A percentile compares a stretch with the other conserved stretches of the same genome.
Evolutionary conservation across 2,113 vertebrate species (phyloP).

Genomic region (Urocolius indicus): DNA sequence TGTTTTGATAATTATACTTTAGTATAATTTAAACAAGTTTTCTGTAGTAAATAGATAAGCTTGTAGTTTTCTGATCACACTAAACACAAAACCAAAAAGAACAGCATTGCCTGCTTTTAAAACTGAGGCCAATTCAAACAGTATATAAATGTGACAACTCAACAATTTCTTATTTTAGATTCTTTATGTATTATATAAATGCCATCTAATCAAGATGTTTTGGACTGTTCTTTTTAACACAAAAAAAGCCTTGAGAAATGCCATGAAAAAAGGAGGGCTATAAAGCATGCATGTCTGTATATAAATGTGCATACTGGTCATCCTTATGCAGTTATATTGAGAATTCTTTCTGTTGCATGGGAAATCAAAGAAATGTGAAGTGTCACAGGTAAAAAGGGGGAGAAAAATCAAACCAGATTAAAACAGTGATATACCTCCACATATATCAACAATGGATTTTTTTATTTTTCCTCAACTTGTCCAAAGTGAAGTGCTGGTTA

Average conservation of each 20-base stretch:
- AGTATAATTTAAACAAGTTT: neutral
- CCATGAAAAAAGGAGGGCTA: neutral
- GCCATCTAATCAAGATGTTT: neutral
- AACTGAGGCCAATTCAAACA: neutral
- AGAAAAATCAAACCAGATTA: neutral
- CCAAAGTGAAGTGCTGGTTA: neutral
- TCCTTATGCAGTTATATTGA: neutral
- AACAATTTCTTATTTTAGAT: neutral
- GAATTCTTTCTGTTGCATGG: neutral
- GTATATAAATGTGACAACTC: neutral
- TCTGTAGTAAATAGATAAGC: neutral
- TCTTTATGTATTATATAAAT: neutral
- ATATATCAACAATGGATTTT: neutral
- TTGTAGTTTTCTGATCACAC: neutral
- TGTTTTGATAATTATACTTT: neutral
- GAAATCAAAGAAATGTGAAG: neutral
- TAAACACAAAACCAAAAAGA: neutral
- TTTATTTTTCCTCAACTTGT: neutral
- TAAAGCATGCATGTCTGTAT: neutral
- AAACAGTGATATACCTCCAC: neutral
- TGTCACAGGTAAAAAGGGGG: neutral
- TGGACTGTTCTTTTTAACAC: neutral
- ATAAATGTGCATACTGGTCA: neutral
- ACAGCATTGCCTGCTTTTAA: neutral
- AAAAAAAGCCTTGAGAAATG: neutral